These are phyloP conservation scores for Fulica atra DNA, from an alignment of 2,113 vertebrate genomes.

Conservation along the genomic window DNA sequence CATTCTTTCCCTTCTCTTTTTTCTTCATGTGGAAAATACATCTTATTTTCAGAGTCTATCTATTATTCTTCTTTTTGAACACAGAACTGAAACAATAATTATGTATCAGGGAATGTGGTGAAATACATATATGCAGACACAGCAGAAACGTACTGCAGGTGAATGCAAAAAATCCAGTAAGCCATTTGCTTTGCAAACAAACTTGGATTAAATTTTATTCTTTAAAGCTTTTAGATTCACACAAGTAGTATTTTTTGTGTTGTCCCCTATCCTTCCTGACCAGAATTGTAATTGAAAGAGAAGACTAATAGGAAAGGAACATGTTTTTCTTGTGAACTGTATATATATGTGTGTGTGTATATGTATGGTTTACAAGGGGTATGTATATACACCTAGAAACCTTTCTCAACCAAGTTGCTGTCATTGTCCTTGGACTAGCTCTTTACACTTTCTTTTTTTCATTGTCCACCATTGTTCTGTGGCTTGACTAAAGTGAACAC, in stretches of 20 bases:
- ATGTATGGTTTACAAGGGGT: no score
- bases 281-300: background rate
- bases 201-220: background rate
- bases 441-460: background rate
- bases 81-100: background rate
- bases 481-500: background rate
- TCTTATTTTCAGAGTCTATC: background rate
- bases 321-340: background rate
- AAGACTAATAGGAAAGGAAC: background rate
- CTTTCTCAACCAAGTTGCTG: background rate
- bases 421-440: background rate
- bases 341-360: background rate
- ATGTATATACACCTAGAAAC: background rate
- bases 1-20: background rate
- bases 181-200: background rate
- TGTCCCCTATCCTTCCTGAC: no score
- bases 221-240: background rate
- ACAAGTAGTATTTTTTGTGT: background rate
- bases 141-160: background rate
- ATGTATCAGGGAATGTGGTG: background rate
- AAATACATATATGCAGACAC: background rate
- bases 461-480: background rate
- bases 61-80: background rate
- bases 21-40: background rate
- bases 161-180: background rate